A percentile compares a stretch with the other conserved stretches of the same genome.
phyloP scores from a whole-genome alignment of 2,888 invertebrate species.

The Callyntrura sp. region DNA sequence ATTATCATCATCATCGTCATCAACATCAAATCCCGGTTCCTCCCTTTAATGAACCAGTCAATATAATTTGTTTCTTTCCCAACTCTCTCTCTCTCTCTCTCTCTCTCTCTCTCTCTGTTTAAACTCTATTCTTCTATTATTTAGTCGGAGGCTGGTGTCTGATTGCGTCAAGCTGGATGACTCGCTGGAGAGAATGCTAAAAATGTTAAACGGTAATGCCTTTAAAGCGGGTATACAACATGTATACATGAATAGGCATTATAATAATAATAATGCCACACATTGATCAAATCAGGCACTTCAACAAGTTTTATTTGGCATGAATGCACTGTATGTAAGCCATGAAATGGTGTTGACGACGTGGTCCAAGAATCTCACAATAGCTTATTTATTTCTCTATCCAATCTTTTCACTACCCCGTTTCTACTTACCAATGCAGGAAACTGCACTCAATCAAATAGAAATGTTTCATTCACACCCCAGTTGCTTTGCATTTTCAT shows the following conservation, averaged over 20 bases:
- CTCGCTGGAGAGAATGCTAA: slow-evolving; percentile 43
- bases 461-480: slow-evolving; percentile 78
- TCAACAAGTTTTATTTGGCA: no score
- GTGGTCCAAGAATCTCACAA: slow-evolving; percentile 40
- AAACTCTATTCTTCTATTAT: slow-evolving; percentile 2
- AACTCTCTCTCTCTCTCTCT: slow-evolving; percentile 54
- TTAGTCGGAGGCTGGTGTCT: background rate
- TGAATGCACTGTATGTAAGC: no score
- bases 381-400: slow-evolving; percentile 41
- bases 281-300: no score
- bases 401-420: slow-evolving; percentile 10
- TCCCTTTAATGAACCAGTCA: slow-evolving; percentile 82
- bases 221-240: no score
- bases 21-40: no score
- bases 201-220: no score
- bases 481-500: slow-evolving; percentile 76
- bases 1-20: slow-evolving; percentile 29
- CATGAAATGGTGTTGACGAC: slow-evolving; percentile 40
- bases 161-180: slow-evolving; percentile 16
- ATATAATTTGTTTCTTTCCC: slow-evolving; percentile 83
- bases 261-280: no score
- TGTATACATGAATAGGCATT: no score
- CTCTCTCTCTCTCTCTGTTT: slow-evolving; percentile 5
- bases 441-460: slow-evolving; percentile 73
- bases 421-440: slow-evolving; percentile 56